phyloP scores from a whole-genome alignment of 1,140 invertebrate genomes.

The Microplitis demolitor region DNA sequence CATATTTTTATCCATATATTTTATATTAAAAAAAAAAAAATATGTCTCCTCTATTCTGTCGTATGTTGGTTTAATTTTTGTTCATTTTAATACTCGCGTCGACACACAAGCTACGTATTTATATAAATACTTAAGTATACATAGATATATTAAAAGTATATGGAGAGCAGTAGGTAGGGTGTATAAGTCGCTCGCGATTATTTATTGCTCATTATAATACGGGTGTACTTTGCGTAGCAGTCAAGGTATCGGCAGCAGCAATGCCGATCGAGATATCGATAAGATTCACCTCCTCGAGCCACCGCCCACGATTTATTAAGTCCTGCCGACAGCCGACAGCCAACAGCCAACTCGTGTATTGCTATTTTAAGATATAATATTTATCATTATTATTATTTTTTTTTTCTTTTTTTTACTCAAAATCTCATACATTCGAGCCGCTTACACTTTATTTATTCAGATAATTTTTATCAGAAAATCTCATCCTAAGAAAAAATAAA shows the following conservation, averaged over 20 bases:
- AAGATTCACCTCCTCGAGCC: slow-evolving; percentile 40
- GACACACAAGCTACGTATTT: too few species aligned
- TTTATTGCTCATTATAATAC: slow-evolving; percentile 55
- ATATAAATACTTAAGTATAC: neutral
- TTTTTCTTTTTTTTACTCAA: neutral
- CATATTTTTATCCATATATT: neutral
- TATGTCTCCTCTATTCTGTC: neutral
- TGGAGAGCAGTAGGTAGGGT: slow-evolving; percentile 12
- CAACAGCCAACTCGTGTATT: slow-evolving; percentile 11
- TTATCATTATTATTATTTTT: neutral
- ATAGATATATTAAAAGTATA: slow-evolving; percentile 4
- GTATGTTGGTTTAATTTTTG: neutral
- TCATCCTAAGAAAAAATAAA: too few species aligned
- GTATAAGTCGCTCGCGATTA: slow-evolving; percentile 40
- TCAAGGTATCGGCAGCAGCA: slow-evolving; percentile 42
- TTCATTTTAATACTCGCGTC: neutral
- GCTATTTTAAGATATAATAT: neutral
- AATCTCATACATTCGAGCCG: too few species aligned
- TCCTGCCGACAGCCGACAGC: slow-evolving; percentile 26
- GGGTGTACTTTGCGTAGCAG: slow-evolving; percentile 27
- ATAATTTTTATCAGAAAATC: neutral
- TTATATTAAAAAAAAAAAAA: slow-evolving; percentile 7
- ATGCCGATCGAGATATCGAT: slow-evolving; percentile 50
- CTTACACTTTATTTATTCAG: neutral
- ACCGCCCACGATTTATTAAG: slow-evolving; percentile 54